These are phyloP conservation scores for Toxotes chatareus DNA, from an alignment of 2,113 vertebrate genomes.

Conservation along the genomic window DNA sequence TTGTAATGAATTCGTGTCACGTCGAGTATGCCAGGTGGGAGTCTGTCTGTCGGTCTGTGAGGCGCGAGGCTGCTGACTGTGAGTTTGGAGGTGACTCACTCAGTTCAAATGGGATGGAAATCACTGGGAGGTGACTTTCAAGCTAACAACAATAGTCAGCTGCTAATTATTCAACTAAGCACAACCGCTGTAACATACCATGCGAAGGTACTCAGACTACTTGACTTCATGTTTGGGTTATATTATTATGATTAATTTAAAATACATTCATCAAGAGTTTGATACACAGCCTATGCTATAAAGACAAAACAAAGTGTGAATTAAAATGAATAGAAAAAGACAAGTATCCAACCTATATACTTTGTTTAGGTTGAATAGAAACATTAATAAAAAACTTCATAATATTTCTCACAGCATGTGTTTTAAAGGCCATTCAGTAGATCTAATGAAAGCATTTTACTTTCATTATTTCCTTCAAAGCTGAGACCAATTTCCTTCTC, in stretches of 20 bases:
- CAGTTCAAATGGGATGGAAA: slow-evolving; percentile 56
- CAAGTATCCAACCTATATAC: not conserved
- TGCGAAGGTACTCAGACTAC: slow-evolving; percentile 2
- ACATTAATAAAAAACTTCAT: not conserved
- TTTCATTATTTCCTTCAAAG: not conserved
- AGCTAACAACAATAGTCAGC: slow-evolving; percentile 42
- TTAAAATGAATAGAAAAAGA: not conserved
- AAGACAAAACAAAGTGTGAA: not conserved
- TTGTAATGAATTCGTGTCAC: slow-evolving; percentile 75
- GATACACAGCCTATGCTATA: not conserved
- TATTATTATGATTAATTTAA: slow-evolving; percentile 21
- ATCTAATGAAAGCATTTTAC: not conserved
- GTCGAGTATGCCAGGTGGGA: slow-evolving; percentile 70
- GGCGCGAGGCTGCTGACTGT: slow-evolving; percentile 49
- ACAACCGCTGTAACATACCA: slow-evolving; percentile 27
- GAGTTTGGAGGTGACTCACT: slow-evolving; percentile 70
- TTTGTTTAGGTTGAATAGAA: slow-evolving; percentile 2
- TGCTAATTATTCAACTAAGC: slow-evolving; percentile 51
- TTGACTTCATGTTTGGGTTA: slow-evolving; percentile 22
- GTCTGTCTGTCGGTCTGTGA: slow-evolving; percentile 54
- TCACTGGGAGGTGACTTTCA: slow-evolving; percentile 63
- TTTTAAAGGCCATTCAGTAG: not conserved
- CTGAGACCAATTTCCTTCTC: not conserved
- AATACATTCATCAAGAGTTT: slow-evolving; percentile 34
- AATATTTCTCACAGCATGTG: not conserved